These are phyloP conservation scores for Coptodon rendalli DNA, from an alignment of 2,113 vertebrate genomes.

Conservation along the genomic window DNA sequence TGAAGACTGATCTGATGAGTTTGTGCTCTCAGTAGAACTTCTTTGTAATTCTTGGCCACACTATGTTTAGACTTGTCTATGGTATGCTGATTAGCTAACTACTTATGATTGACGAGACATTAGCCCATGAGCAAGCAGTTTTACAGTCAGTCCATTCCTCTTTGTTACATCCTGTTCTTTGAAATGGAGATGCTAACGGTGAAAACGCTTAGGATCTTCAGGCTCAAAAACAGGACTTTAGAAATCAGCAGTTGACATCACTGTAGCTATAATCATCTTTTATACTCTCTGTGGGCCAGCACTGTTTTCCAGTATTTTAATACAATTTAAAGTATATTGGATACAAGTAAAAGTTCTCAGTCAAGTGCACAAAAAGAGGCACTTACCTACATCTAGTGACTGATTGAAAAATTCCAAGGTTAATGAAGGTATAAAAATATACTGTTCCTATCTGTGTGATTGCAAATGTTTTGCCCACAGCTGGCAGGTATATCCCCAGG, in stretches of 20 bases:
- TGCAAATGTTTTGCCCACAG: neutral
- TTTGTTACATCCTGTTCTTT: neutral
- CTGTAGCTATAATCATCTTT: neutral
- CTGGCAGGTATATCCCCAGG: neutral
- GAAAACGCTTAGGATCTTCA: neutral
- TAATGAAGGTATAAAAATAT: neutral
- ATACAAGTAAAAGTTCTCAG: neutral
- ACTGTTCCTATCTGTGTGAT: neutral
- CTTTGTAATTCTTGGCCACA: neutral
- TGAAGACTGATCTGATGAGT: neutral
- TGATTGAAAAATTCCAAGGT: neutral
- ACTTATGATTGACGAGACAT: neutral
- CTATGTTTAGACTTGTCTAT: neutral
- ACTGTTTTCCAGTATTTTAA: neutral
- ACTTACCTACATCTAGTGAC: neutral
- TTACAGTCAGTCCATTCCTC: neutral
- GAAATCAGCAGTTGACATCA: neutral
- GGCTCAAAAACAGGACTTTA: neutral
- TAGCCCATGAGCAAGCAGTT: neutral
- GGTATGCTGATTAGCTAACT: neutral
- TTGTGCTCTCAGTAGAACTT: neutral
- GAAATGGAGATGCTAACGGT: neutral
- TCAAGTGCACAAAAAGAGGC: neutral
- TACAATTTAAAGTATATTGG: neutral
- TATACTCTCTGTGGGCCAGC: neutral